Evolutionary conservation across 2,888 invertebrate genomes (phyloP), one percentile per base, ranked within the genome.

Genomic region (Zygogramma bicolorata): DNA sequence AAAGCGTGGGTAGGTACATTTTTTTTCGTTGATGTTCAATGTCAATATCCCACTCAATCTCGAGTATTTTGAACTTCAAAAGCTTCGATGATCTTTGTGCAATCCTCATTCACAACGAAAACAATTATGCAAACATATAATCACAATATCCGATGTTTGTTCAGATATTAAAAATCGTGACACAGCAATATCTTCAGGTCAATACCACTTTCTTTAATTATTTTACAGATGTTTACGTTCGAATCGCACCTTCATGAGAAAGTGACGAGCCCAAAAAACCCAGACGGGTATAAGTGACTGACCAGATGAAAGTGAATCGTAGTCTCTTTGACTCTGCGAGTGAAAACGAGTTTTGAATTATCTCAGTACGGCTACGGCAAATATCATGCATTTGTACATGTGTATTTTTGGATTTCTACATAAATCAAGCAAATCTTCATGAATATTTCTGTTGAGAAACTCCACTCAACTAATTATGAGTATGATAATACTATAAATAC

Each of bases 261-360:
- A 77, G 77, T 73, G 74, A 75, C 74, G 65, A 70, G 69, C 71
- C 76, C 71, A 68, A 63, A 66, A 65, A 42, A 27, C 71, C 53
- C 59, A 40, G 42, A 67, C 62, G 25, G 58, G 60, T 49, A 53
- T 34, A 58, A 71, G 62, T 69, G 63, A 53, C 2, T 53, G 68
- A 73, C 67, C 68, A 70, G 69, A 65, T 69, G 73, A 75, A 74
- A 77, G 73, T 70, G 68, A 57, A 57, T 46, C 27, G 18, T 18
- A 53, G 34, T 53, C 15, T 53, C 68, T 62, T 67, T 68, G 68
- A 68, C 70, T 65, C 59, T 61, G 38, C 31, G 0, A 25, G 60
- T 60, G 58, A 59, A 57, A 40, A 53, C 46, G 58, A n/a, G 38
- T 59, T 53, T 53, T 25, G 15, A 15, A 49, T 60, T 31, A 60